Percentiles rank a stretch among this genome's conserved stretches.
phyloP scores from a whole-genome alignment of 2,113 vertebrate genomes.

The Saguinus imperator region DNA sequence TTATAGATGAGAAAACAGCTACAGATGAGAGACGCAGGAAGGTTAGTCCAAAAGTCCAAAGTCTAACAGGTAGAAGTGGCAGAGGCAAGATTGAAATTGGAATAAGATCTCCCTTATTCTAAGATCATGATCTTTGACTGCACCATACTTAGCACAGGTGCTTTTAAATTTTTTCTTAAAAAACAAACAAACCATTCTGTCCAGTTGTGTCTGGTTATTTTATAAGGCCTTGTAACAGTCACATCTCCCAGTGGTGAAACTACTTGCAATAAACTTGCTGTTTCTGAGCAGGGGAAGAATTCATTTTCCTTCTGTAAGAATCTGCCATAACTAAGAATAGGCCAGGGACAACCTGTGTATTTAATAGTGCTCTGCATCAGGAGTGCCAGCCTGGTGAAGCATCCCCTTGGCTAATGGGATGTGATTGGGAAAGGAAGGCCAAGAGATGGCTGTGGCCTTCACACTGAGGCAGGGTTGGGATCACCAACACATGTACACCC shows the following conservation, averaged over 20 bases:
- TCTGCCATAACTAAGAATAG: constrained; percentile 49
- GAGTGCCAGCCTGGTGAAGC: not conserved
- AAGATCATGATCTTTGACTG: not conserved
- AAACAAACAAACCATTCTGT: no score
- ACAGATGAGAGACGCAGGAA: not conserved
- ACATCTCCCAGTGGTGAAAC: not conserved
- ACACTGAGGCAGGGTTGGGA: not conserved
- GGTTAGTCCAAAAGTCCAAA: no score
- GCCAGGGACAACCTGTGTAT: not conserved
- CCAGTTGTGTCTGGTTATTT: not conserved
- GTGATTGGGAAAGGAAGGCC: not conserved
- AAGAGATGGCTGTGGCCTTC: not conserved
- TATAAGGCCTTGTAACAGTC: not conserved
- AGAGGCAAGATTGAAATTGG: not conserved
- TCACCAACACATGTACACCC: not conserved
- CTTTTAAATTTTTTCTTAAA: not conserved
- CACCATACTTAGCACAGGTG: not conserved
- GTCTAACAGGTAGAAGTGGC: not conserved
- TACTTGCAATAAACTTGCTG: not conserved
- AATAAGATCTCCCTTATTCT: not conserved
- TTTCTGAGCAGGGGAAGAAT: not conserved
- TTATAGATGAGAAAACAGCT: not conserved
- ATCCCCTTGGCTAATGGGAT: not conserved
- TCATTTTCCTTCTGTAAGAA: constrained; percentile 57
- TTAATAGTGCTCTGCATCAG: not conserved